Conservation (phyloP, 30 jellyfish, hydroid and myxozoan species). For the Turritopsis dohrnii region DNA sequence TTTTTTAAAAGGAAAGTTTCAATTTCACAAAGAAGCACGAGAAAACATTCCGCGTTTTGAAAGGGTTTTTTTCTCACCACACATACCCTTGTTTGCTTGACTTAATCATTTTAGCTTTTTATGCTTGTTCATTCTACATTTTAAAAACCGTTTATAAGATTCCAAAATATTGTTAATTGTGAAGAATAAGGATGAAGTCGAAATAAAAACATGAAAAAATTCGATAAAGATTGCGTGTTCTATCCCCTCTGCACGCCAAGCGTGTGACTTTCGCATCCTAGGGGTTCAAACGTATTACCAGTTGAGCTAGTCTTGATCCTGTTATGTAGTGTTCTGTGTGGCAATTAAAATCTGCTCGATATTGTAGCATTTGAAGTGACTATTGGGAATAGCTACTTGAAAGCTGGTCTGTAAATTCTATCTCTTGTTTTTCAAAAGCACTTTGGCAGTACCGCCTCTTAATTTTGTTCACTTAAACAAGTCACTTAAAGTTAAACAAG, state of each 20-base stretch:
- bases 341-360: too few species aligned
- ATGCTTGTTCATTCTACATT: neutral
- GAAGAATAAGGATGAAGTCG: neutral
- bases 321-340: too few species aligned
- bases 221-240: neutral
- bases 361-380: too few species aligned
- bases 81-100: neutral
- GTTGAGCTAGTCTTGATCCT: neutral
- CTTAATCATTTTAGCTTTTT: neutral
- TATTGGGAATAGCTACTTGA: too few species aligned
- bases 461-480: neutral
- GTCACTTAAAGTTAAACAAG: too few species aligned
- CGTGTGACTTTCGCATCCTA: neutral
- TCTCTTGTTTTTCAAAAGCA: too few species aligned
- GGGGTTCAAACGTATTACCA: neutral
- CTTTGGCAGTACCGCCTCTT: neutral
- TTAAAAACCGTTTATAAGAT: neutral
- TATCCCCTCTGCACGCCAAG: neutral
- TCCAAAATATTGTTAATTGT: slow-evolving; percentile 12
- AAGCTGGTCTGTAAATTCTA: too few species aligned
- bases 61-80: neutral
- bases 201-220: neutral
- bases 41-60: too few species aligned
- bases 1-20: neutral
- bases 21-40: neutral